These are phyloP conservation scores for Sebastes flavidus DNA, from an alignment of 2,797 vertebrate species.

Conservation along the genomic window DNA sequence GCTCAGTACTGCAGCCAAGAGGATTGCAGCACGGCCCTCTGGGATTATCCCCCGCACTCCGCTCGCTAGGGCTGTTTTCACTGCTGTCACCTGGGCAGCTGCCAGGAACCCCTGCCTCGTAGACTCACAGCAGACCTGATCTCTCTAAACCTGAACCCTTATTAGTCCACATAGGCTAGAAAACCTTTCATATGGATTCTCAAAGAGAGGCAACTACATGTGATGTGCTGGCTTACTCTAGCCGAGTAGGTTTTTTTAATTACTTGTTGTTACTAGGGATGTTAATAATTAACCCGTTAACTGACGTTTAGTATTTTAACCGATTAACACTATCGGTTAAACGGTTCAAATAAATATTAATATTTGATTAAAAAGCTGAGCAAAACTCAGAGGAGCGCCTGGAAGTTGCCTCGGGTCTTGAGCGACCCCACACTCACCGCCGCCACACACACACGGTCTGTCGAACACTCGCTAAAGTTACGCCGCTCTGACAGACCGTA, in stretches of 20 bases:
- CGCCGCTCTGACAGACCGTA: too few species aligned
- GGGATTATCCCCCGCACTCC: conserved; percentile 78
- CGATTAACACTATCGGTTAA: too few species aligned
- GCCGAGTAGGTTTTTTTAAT: not conserved
- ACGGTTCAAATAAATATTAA: too few species aligned
- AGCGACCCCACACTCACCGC: too few species aligned
- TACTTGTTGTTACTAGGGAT: not conserved
- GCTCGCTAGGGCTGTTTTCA: conserved; percentile 53
- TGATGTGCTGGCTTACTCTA: not conserved
- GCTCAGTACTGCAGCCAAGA: conserved; percentile 67
- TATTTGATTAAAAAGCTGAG: too few species aligned
- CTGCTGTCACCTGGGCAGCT: conserved; percentile 58
- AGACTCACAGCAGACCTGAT: conserved; percentile 19
- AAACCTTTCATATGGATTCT: not conserved
- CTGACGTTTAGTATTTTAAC: too few species aligned
- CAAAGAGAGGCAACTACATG: not conserved
- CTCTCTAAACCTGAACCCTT: not conserved
- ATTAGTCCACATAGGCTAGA: not conserved
- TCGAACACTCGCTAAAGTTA: too few species aligned
- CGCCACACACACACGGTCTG: too few species aligned
- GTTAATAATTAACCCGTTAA: too few species aligned
- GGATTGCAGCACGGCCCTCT: conserved; percentile 75
- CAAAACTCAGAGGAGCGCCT: too few species aligned
- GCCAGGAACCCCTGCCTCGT: conserved; percentile 8
- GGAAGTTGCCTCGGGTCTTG: too few species aligned